Percentiles rank a stretch among this genome's conserved stretches.
Conservation (phyloP, 2,888 invertebrate genomes). For the Drosophila kanekoi region DNA sequence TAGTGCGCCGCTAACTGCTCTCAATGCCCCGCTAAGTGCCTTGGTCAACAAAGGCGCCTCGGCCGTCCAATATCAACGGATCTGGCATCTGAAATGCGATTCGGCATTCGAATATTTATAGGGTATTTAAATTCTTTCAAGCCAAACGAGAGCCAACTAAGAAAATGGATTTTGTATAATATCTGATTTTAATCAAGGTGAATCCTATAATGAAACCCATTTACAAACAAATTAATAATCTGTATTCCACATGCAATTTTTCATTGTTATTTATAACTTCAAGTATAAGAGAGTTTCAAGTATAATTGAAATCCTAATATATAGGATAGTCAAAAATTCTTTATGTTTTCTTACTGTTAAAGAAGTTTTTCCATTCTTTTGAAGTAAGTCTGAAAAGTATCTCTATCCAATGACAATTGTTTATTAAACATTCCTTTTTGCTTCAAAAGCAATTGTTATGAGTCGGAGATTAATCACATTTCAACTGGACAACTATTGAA, state of each 20-base stretch:
- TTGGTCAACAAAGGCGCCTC: slow-evolving; percentile 71
- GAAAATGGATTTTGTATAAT: neutral
- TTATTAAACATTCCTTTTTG: no score
- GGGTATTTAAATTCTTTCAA: slow-evolving; percentile 2
- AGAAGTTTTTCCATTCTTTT: no score
- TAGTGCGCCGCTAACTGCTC: slow-evolving; percentile 73
- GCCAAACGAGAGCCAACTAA: neutral
- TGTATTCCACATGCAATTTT: neutral
- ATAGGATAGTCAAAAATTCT: no score
- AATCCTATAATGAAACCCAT: neutral
- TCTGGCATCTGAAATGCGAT: neutral
- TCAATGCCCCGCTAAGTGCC: slow-evolving; percentile 78
- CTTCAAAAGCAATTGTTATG: neutral
- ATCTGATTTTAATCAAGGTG: neutral
- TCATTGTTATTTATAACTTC: no score
- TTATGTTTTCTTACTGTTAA: no score
- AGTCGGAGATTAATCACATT: no score
- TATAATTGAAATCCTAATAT: slow-evolving; percentile 18
- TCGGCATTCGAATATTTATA: no score
- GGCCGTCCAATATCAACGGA: slow-evolving; percentile 4
- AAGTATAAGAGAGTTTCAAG: no score
- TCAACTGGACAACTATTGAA: no score
- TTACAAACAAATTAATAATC: neutral
- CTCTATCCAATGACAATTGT: neutral
- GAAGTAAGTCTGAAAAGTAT: neutral